A percentile compares a stretch with the other conserved stretches of the same genome.
These are phyloP conservation scores for Himalopsyche japonica DNA, from an alignment of 2,888 invertebrate genomes.

Conservation along the genomic window DNA sequence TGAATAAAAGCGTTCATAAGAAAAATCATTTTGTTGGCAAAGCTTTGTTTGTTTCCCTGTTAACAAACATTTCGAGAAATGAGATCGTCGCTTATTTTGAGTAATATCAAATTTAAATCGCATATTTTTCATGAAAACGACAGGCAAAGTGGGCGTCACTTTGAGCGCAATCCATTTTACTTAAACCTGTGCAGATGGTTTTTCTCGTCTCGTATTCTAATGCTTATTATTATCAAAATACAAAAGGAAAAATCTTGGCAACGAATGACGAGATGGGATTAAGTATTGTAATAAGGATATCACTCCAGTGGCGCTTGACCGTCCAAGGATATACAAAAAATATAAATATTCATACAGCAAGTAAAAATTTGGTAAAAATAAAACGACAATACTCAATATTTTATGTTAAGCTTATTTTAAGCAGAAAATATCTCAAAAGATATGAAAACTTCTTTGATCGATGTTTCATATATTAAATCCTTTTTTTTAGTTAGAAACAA, in stretches of 20 bases:
- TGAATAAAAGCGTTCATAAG: not conserved
- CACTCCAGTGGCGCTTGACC: not conserved
- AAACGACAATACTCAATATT: no score
- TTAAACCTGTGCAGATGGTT: constrained; percentile 35
- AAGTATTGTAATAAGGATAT: constrained; percentile 36
- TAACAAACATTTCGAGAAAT: constrained; percentile 19
- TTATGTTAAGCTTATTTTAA: no score
- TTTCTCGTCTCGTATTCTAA: constrained; percentile 6
- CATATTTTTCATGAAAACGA: constrained; percentile 31
- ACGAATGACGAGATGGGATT: constrained; percentile 37
- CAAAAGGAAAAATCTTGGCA: constrained; percentile 29
- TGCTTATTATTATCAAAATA: not conserved
- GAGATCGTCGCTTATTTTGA: constrained; percentile 34
- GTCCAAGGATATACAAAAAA: not conserved
- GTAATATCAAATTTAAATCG: constrained; percentile 39
- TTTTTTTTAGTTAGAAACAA: no score
- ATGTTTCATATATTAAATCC: no score
- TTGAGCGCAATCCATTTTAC: constrained; percentile 34
- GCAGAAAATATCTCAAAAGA: no score
- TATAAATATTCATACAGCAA: no score
- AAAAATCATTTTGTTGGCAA: not conserved
- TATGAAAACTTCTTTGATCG: no score
- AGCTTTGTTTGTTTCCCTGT: constrained; percentile 9
- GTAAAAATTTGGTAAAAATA: no score
- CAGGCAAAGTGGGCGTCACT: constrained; percentile 4